phyloP scores from a whole-genome alignment of 2,797 vertebrate species.

The Anguilla pacifica region DNA sequence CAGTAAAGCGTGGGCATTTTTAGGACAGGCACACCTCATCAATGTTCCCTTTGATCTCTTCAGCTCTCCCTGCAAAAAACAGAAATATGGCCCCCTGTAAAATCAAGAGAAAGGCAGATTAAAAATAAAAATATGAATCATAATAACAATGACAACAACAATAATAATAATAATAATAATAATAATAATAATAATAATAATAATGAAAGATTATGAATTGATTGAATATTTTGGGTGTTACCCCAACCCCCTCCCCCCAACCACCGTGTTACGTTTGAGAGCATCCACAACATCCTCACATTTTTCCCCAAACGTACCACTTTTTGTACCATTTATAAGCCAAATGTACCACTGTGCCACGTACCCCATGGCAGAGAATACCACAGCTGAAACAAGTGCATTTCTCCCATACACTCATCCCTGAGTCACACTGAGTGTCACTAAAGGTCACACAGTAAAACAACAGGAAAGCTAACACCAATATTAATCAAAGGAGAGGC shows the following conservation, averaged over 20 bases:
- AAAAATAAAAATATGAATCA: background rate
- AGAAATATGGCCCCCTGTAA: constrained; percentile 83
- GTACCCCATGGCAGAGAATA: too few relatives aligned
- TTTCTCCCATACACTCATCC: too few relatives aligned
- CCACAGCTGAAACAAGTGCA: too few relatives aligned
- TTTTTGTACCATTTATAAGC: background rate
- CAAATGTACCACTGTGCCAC: too few relatives aligned
- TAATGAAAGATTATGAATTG: too few relatives aligned
- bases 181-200: background rate
- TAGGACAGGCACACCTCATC: constrained; percentile 68
- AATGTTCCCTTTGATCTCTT: constrained; percentile 86
- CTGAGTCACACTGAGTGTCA: too few relatives aligned
- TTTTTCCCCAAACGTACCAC: background rate
- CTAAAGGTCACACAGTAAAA: background rate
- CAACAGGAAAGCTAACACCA: background rate
- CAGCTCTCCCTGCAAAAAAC: constrained; percentile 82
- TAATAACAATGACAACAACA: background rate
- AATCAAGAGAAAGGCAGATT: constrained; percentile 14
- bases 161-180: background rate
- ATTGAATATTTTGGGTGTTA: too few relatives aligned
- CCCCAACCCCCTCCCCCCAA: too few relatives aligned
- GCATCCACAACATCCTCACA: background rate
- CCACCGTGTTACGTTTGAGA: background rate
- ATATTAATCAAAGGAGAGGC: background rate
- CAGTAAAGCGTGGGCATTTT: background rate